Conservation (phyloP, 1,140 invertebrate species). For the Patella vulgata region DNA sequence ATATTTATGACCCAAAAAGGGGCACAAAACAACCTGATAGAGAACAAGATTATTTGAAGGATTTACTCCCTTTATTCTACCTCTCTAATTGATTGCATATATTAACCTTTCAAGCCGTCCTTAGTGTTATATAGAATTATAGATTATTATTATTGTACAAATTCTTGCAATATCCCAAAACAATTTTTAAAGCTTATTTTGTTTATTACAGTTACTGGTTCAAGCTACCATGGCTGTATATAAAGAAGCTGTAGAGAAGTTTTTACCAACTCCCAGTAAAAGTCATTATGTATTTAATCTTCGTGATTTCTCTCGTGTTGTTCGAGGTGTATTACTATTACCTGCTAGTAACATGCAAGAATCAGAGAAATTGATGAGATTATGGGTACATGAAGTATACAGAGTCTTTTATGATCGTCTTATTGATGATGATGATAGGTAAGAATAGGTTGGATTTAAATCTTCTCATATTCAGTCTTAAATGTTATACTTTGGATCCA, state of each 20-base stretch:
- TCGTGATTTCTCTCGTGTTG: slow-evolving; percentile 69
- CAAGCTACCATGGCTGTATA: slow-evolving; percentile 66
- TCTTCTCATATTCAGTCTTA: too few relatives aligned
- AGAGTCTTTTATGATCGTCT: slow-evolving; percentile 68
- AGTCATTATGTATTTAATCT: slow-evolving; percentile 69
- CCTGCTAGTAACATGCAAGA: slow-evolving; percentile 60
- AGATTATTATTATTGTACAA: too few relatives aligned
- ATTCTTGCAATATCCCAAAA: too few relatives aligned
- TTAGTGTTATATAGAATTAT: too few relatives aligned
- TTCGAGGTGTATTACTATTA: slow-evolving; percentile 65
- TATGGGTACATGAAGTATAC: slow-evolving; percentile 68
- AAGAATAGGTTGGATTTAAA: slow-evolving; percentile 5
- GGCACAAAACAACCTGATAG: too few relatives aligned
- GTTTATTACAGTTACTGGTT: slow-evolving; percentile 57
- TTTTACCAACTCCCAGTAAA: slow-evolving; percentile 67
- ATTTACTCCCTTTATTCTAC: too few relatives aligned
- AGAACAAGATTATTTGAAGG: too few relatives aligned
- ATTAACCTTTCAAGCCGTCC: too few relatives aligned
- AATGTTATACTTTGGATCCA: too few relatives aligned
- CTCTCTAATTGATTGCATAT: too few relatives aligned
- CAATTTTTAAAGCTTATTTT: too few relatives aligned
- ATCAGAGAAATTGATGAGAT: slow-evolving; percentile 61
- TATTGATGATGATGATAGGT: slow-evolving; percentile 64
- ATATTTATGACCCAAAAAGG: too few relatives aligned
- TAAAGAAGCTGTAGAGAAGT: slow-evolving; percentile 62